Percentiles rank a stretch among this genome's conserved stretches.
phyloP scores from a whole-genome alignment of 2,888 invertebrate species.

The Xanthostigma xanthostigma region DNA sequence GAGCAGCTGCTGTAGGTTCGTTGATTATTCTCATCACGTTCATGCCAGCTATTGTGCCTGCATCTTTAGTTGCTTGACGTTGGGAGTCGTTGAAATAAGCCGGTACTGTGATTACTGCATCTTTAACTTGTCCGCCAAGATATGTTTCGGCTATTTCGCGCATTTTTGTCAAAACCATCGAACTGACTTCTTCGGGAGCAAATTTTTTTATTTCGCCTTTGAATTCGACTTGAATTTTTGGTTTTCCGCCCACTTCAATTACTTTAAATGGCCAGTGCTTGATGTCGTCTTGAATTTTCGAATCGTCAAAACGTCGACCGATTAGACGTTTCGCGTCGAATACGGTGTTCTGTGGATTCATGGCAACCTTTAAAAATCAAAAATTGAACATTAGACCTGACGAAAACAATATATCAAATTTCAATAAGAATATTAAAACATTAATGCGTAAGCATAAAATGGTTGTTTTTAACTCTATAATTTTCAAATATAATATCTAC shows the following conservation, averaged over 20 bases:
- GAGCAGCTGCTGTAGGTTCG: conserved; percentile 78
- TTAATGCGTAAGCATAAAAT: too few species aligned
- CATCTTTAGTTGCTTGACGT: conserved; percentile 78
- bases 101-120: conserved; percentile 72
- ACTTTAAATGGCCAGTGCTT: conserved; percentile 75
- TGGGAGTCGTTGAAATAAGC: conserved; percentile 75
- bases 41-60: conserved; percentile 69
- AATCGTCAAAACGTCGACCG: conserved; percentile 65
- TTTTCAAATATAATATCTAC: too few species aligned
- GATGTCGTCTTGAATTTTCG: conserved; percentile 62
- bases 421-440: too few species aligned
- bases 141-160: conserved; percentile 64
- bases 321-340: conserved; percentile 76
- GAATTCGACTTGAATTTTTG: conserved; percentile 58
- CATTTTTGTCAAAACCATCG: conserved; percentile 78
- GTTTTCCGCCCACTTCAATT: conserved; percentile 49
- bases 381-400: background rate
- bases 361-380: conserved; percentile 40
- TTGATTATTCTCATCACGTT: conserved; percentile 83
- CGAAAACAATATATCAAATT: too few species aligned
- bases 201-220: conserved; percentile 62
- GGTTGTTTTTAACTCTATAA: too few species aligned
- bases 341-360: conserved; percentile 68
- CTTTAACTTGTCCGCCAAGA: conserved; percentile 52
- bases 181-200: conserved; percentile 71